Evolutionary conservation across 2,888 invertebrate species (phyloP).

Genomic region (Schizotus pectinicornis): DNA sequence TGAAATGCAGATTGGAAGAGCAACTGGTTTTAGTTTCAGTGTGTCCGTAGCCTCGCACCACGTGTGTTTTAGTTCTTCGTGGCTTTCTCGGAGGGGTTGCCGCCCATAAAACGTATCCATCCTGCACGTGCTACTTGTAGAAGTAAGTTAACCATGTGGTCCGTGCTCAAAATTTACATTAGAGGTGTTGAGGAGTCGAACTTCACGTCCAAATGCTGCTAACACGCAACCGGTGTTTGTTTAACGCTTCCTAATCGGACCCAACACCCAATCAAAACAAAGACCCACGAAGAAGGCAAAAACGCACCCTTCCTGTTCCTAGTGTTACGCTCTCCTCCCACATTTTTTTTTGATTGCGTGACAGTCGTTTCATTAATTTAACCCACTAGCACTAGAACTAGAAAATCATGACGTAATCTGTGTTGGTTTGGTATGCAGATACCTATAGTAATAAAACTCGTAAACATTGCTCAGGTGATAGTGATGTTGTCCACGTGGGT

Average conservation of each 20-base stretch:
- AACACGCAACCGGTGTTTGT: no score
- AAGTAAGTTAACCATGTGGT: conserved; percentile 31
- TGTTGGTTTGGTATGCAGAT: conserved; percentile 29
- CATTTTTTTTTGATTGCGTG: background rate
- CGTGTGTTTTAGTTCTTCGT: background rate
- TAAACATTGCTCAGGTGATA: conserved; percentile 21
- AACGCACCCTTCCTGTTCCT: background rate
- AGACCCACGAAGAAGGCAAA: conserved; percentile 13
- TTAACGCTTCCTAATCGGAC: no score
- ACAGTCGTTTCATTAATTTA: conserved; percentile 15
- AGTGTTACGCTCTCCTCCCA: no score
- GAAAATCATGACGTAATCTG: conserved; percentile 20
- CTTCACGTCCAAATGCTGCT: conserved; percentile 13
- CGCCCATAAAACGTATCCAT: background rate
- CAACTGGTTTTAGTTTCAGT: conserved; percentile 4
- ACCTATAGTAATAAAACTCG: conserved; percentile 18
- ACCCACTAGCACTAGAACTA: conserved; percentile 12
- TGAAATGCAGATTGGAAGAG: conserved; percentile 5
- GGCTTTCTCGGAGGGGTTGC: conserved; percentile 2
- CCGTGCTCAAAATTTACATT: conserved; percentile 24
- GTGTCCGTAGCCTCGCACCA: no score
- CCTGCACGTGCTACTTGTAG: conserved; percentile 30
- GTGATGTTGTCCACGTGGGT: conserved; percentile 12
- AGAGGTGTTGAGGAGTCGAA: conserved; percentile 30
- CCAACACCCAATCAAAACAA: no score